Evolutionary conservation across 2,888 invertebrate genomes (phyloP).

Genomic region (Machimus rusticus): DNA sequence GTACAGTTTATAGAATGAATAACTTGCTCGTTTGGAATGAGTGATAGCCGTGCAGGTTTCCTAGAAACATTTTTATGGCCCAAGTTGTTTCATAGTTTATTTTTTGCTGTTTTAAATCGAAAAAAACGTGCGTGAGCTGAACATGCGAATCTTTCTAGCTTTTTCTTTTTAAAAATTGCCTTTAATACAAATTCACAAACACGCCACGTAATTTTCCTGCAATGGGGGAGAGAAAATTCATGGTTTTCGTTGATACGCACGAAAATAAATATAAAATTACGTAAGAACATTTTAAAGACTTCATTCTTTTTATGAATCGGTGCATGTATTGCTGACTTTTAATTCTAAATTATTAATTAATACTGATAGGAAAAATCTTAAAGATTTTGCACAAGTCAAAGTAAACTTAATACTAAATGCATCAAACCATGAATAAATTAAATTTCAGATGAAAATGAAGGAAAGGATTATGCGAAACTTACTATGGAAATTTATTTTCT

Average conservation of each 20-base stretch:
- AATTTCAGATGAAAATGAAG: no score
- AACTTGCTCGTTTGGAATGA: background rate
- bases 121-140: background rate
- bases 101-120: background rate
- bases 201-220: background rate
- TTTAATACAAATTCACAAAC: background rate
- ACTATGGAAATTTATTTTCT: no score
- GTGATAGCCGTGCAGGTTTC: background rate
- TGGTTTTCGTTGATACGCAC: background rate
- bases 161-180: background rate
- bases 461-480: no score
- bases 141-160: background rate
- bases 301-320: background rate
- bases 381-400: no score
- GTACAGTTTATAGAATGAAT: slow-evolving; percentile 45
- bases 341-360: no score
- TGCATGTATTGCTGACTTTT: background rate
- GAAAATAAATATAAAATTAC: background rate
- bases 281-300: background rate
- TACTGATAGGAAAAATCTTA: no score
- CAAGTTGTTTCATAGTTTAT: background rate
- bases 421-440: no score
- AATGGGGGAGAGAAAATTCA: background rate
- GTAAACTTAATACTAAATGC: no score
- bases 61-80: background rate